Percentiles rank a stretch among this genome's conserved stretches.
phyloP scores from a whole-genome alignment of 2,113 vertebrate species.

The Phalacrocorax pelagicus region DNA sequence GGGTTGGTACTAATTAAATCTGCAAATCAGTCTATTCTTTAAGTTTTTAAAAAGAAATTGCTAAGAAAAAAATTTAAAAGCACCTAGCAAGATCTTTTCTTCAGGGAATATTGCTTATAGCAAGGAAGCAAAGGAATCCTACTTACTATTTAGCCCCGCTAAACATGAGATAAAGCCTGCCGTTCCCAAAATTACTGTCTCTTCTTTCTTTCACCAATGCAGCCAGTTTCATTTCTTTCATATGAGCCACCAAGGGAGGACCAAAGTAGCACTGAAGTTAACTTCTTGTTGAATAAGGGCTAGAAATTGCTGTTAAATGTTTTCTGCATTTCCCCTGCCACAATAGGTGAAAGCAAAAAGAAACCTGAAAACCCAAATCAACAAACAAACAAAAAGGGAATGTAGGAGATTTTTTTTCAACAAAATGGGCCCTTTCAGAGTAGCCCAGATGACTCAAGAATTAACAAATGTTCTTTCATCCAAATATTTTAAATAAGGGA shows the following conservation, averaged over 20 bases:
- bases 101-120: background rate
- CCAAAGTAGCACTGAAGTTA: background rate
- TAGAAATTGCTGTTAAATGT: background rate
- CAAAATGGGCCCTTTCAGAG: background rate
- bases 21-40: background rate
- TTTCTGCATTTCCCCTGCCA: background rate
- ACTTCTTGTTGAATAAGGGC: background rate
- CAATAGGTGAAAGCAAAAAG: background rate
- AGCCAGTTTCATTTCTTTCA: background rate
- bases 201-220: background rate
- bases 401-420: background rate
- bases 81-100: background rate
- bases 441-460: background rate
- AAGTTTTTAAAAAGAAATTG: background rate
- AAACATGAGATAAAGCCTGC: background rate
- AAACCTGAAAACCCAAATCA: background rate
- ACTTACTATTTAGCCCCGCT: background rate
- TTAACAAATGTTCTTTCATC: background rate
- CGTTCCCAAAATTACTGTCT: background rate
- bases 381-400: background rate
- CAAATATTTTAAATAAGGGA: background rate
- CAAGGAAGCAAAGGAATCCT: background rate
- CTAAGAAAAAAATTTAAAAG: background rate
- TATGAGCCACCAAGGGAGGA: background rate
- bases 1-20: background rate